Conservation (phyloP, 1,140 invertebrate genomes). For the Argopecten irradians region DNA sequence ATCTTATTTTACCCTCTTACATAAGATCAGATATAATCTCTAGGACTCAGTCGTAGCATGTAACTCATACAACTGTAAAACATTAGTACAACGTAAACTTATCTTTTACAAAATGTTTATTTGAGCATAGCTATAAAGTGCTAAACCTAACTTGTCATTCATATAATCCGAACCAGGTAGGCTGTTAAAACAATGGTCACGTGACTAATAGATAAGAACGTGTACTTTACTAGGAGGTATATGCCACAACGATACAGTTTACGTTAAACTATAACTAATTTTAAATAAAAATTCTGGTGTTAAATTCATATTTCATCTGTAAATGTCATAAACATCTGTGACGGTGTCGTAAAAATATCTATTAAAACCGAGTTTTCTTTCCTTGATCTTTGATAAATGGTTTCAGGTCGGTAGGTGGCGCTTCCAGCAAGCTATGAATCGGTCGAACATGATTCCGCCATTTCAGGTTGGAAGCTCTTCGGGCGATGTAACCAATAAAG, state of each 20-base stretch:
- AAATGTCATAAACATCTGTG: background rate
- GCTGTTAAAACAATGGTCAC: too few relatives aligned
- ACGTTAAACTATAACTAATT: background rate
- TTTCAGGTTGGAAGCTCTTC: background rate
- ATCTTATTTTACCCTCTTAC: too few relatives aligned
- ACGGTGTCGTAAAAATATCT: conserved; percentile 11
- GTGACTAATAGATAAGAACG: background rate
- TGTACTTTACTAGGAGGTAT: background rate
- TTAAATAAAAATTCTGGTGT: background rate
- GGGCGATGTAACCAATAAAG: conserved; percentile 8
- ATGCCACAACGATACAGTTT: background rate
- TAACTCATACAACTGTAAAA: too few relatives aligned
- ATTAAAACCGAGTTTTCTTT: conserved; percentile 7
- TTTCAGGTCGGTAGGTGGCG: background rate
- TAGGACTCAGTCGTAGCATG: too few relatives aligned
- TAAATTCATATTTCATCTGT: background rate
- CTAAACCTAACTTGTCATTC: too few relatives aligned
- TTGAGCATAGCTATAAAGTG: too few relatives aligned
- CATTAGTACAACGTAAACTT: too few relatives aligned
- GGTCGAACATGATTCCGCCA: background rate
- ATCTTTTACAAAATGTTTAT: too few relatives aligned
- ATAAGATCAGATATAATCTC: too few relatives aligned
- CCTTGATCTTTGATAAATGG: conserved; percentile 10
- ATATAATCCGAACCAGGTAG: too few relatives aligned
- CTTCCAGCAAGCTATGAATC: background rate